These are phyloP conservation scores for Zhengitettix transpicula DNA, from an alignment of 2,888 invertebrate genomes.

Conservation along the genomic window DNA sequence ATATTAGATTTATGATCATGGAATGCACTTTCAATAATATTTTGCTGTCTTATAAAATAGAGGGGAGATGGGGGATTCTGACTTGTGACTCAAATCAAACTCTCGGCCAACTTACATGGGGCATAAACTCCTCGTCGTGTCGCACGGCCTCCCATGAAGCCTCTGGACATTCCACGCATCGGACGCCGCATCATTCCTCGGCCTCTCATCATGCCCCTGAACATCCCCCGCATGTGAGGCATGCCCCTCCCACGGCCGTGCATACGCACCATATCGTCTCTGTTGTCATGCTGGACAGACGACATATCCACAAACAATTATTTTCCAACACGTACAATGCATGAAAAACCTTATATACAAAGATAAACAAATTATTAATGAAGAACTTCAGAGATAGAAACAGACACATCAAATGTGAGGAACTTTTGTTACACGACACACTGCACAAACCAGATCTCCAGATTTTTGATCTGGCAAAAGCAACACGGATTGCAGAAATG, in stretches of 20 bases:
- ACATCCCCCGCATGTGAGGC: background rate
- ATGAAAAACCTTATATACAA: background rate
- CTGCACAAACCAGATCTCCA: background rate
- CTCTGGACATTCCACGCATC: background rate
- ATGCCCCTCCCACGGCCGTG: slow-evolving; percentile 3
- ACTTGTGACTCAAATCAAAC: too few species aligned
- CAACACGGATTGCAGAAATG: too few species aligned
- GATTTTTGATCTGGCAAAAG: too few species aligned
- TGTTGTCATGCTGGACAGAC: slow-evolving; percentile 13
- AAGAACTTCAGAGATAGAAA: too few species aligned
- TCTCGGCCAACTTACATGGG: slow-evolving; percentile 6
- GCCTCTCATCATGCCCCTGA: slow-evolving; percentile 1
- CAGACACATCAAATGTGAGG: too few species aligned
- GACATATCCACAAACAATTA: background rate
- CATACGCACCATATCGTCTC: slow-evolving; percentile 8
- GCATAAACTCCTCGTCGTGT: slow-evolving; percentile 3
- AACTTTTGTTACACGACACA: too few species aligned
- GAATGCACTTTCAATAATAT: too few species aligned
- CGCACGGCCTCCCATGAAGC: background rate
- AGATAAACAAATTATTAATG: too few species aligned
- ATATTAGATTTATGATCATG: too few species aligned
- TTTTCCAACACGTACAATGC: background rate
- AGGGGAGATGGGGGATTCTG: too few species aligned
- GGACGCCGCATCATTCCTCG: slow-evolving; percentile 5
- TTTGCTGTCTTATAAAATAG: too few species aligned